Evolutionary conservation across 92 coral and sea anemone genomes (phyloP).

Genomic region (Palythoa grandis): DNA sequence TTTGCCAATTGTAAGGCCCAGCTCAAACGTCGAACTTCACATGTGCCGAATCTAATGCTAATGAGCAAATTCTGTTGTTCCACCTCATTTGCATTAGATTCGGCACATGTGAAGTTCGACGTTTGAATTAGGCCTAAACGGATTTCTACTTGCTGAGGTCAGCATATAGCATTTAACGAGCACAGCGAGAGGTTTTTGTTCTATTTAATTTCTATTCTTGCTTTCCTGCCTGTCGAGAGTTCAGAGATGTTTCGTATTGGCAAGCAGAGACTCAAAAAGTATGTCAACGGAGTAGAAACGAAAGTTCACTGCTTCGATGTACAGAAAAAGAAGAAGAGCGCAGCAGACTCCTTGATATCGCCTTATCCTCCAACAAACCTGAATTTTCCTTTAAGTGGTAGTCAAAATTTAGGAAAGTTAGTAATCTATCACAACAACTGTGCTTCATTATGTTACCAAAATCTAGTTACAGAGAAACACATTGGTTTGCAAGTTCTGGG

Average conservation of each 20-base stretch:
- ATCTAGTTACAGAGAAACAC: constrained; percentile 5
- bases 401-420: constrained; percentile 2
- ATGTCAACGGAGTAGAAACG: constrained; percentile 35
- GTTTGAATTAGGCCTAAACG: too few species aligned
- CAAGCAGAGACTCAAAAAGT: constrained; percentile 22
- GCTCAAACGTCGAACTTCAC: too few species aligned
- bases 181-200: background rate
- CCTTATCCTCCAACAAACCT: constrained; percentile 12
- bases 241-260: constrained; percentile 32
- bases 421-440: constrained; percentile 37
- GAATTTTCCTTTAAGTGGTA: constrained; percentile 2
- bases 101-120: too few species aligned
- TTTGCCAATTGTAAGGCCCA: background rate
- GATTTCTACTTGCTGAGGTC: too few species aligned
- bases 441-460: constrained; percentile 7
- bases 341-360: background rate
- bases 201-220: background rate
- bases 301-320: constrained; percentile 33
- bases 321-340: constrained; percentile 17
- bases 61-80: too few species aligned
- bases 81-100: too few species aligned
- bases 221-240: background rate
- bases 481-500: constrained; percentile 22
- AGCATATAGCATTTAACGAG: background rate
- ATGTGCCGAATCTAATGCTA: too few species aligned